Conservation (phyloP, 1,140 invertebrate genomes). For the Drosophila kikkawai region DNA sequence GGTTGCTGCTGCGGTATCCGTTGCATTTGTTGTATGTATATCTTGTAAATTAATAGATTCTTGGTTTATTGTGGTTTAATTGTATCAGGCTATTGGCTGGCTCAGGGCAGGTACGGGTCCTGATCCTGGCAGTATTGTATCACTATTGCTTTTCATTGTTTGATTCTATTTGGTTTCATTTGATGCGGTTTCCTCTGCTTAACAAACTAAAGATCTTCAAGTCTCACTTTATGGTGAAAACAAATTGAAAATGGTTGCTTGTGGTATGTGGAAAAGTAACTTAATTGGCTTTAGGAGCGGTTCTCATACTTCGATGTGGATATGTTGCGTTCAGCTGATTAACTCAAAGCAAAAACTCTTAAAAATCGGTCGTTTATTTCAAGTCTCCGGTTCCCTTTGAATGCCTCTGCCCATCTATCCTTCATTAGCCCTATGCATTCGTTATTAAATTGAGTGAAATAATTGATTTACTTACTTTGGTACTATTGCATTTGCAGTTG, state of each 20-base stretch:
- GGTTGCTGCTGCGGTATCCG: slow-evolving; percentile 74
- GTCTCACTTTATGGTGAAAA: slow-evolving; percentile 67
- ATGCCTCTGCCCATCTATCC: slow-evolving; percentile 1
- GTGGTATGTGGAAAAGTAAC: slow-evolving; percentile 9
- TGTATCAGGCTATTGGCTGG: slow-evolving; percentile 53
- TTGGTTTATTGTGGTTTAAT: slow-evolving; percentile 67
- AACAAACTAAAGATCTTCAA: slow-evolving; percentile 41
- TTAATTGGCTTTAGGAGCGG: slow-evolving; percentile 8
- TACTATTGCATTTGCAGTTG: slow-evolving; percentile 73
- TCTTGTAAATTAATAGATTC: slow-evolving; percentile 70
- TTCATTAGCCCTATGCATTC: slow-evolving; percentile 38
- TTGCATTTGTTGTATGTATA: slow-evolving; percentile 72
- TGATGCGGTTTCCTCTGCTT: slow-evolving; percentile 34
- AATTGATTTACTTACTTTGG: slow-evolving; percentile 81
- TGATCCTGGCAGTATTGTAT: slow-evolving; percentile 57
- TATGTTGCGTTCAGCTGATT: slow-evolving; percentile 56
- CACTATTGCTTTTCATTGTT: slow-evolving; percentile 74
- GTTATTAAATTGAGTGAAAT: slow-evolving; percentile 59
- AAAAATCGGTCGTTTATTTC: slow-evolving; percentile 26
- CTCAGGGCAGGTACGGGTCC: slow-evolving; percentile 32
- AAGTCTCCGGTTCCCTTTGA: slow-evolving; percentile 11
- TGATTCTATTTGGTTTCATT: slow-evolving; percentile 53
- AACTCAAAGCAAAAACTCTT: slow-evolving; percentile 26
- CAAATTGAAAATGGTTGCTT: slow-evolving; percentile 17
- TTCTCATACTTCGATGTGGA: slow-evolving; percentile 24